Evolutionary conservation across 2,797 vertebrate species (phyloP).

Genomic region (Eulemur mongoz): DNA sequence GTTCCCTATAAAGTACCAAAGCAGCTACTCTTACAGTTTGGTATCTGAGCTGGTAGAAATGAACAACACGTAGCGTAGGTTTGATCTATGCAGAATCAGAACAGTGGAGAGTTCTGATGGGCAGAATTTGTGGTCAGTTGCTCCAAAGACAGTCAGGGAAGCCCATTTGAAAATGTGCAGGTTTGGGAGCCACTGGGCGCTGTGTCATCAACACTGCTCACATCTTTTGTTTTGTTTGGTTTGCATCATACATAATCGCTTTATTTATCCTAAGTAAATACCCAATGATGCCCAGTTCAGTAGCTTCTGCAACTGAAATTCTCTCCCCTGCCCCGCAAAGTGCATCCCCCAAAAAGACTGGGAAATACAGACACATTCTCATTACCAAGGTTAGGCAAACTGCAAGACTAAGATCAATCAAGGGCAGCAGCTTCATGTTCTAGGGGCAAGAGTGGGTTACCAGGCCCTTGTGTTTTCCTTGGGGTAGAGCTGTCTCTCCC

Average conservation of each 20-base stretch:
- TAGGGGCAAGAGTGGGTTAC: accelerated
- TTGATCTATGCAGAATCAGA: not conserved
- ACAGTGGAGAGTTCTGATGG: not conserved
- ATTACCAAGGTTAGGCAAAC: not conserved
- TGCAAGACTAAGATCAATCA: not conserved
- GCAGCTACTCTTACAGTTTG: not conserved
- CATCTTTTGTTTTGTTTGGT: not conserved
- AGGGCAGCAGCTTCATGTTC: not conserved
- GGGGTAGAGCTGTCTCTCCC: not conserved
- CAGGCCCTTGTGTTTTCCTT: not conserved
- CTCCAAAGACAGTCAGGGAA: not conserved
- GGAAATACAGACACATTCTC: not conserved
- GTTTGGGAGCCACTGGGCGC: not conserved
- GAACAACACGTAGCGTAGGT: accelerated
- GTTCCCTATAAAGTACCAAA: not conserved
- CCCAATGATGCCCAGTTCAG: not conserved
- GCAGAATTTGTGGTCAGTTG: not conserved
- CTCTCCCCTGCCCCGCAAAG: not conserved
- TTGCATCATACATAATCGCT: not conserved
- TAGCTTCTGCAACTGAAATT: not conserved
- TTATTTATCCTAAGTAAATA: not conserved
- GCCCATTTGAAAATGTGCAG: not conserved
- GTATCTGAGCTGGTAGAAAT: not conserved
- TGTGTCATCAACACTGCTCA: not conserved
- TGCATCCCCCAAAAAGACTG: not conserved